A percentile compares a stretch with the other conserved stretches of the same genome.
These are phyloP conservation scores for Hystrix cristata DNA, from an alignment of 2,113 vertebrate genomes.

Conservation along the genomic window DNA sequence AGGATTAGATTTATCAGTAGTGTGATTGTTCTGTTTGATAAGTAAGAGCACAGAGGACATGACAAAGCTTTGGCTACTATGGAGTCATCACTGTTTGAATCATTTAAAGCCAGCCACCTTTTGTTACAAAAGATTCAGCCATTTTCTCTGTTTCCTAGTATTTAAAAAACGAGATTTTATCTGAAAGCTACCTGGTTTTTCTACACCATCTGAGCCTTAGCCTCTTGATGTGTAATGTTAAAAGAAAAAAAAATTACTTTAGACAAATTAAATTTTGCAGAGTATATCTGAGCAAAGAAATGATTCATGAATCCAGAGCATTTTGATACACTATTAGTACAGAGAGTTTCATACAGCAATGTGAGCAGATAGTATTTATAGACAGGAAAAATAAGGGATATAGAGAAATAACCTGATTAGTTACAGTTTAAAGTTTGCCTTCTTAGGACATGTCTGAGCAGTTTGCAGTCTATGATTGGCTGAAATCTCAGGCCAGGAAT, in stretches of 20 bases:
- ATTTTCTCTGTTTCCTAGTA: background rate
- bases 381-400: background rate
- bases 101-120: background rate
- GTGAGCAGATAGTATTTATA: background rate
- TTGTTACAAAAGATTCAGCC: background rate
- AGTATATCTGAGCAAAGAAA: background rate
- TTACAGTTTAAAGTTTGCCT: background rate
- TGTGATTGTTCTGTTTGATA: slow-evolving; percentile 55
- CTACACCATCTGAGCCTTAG: background rate
- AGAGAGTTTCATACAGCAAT: background rate
- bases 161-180: slow-evolving; percentile 41
- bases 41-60: background rate
- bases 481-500: background rate
- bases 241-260: background rate
- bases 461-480: background rate
- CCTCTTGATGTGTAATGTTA: slow-evolving; percentile 20
- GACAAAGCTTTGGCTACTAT: background rate
- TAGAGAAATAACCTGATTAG: background rate
- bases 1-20: background rate
- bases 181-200: background rate
- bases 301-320: background rate
- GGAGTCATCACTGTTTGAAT: background rate
- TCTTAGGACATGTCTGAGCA: background rate
- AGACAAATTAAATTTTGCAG: background rate
- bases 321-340: too few species aligned